Conservation (phyloP, 2,888 invertebrate genomes). For the Dexiosoma caninum region DNA sequence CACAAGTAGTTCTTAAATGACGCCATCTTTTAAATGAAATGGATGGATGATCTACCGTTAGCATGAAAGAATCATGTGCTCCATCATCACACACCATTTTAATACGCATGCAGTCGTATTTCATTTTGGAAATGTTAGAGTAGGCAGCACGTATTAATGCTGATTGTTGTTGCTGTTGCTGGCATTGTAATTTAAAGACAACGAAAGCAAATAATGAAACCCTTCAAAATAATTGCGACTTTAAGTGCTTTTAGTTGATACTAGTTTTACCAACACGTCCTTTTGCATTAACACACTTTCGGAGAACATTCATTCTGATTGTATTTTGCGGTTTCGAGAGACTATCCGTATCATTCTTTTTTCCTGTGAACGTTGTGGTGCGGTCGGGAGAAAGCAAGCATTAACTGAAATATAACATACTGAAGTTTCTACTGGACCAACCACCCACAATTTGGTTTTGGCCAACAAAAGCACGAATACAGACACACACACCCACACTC, state of each 20-base stretch:
- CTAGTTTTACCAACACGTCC: neutral
- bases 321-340: constrained; percentile 64
- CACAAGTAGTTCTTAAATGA: constrained; percentile 4
- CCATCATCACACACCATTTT: constrained; percentile 20
- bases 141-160: constrained; percentile 8
- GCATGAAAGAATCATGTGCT: constrained; percentile 25
- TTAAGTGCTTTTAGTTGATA: constrained; percentile 37
- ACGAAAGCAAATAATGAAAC: constrained; percentile 25
- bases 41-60: constrained; percentile 53
- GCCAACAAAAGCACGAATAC: constrained; percentile 10
- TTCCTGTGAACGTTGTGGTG: constrained; percentile 4
- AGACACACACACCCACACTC: neutral
- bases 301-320: neutral
- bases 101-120: constrained; percentile 19
- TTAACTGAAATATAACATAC: constrained; percentile 29
- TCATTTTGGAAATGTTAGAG: constrained; percentile 27
- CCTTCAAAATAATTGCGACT: constrained; percentile 41
- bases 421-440: constrained; percentile 7
- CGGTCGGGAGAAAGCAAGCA: constrained; percentile 11
- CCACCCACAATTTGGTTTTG: constrained; percentile 52
- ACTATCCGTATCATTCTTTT: constrained; percentile 39
- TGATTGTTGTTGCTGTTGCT: constrained; percentile 2
- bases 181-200: constrained; percentile 32
- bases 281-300: constrained; percentile 43
- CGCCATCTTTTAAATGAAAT: constrained; percentile 63